Percentiles rank a stretch among this genome's conserved stretches.
These are phyloP conservation scores for Entomyzon cyanotis DNA, from an alignment of 2,113 vertebrate genomes.

Conservation along the genomic window DNA sequence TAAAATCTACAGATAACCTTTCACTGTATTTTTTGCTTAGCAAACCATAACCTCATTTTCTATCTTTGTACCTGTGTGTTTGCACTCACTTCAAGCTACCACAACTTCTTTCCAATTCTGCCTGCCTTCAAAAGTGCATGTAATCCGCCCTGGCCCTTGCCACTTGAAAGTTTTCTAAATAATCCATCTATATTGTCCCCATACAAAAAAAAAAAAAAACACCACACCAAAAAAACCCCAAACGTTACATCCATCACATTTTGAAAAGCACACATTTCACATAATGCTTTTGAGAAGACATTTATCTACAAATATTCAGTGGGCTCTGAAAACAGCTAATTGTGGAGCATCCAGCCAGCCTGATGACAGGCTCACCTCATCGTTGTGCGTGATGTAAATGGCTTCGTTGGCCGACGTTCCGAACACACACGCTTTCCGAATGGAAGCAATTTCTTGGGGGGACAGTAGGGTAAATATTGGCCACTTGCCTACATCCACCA, in stretches of 20 bases:
- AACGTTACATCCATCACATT: not conserved
- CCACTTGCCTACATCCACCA: slow-evolving; percentile 97
- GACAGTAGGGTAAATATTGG: slow-evolving; percentile 91
- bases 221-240: not conserved
- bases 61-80: not conserved
- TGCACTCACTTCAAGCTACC: not conserved
- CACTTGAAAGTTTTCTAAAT: not conserved
- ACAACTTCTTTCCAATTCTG: not conserved
- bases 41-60: not conserved
- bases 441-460: slow-evolving; percentile 83
- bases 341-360: too few species aligned
- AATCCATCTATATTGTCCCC: not conserved
- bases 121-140: not conserved
- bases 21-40: not conserved
- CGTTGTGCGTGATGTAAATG: slow-evolving; percentile 85
- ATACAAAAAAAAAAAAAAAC: not conserved
- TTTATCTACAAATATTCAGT: not conserved
- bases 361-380: slow-evolving; percentile 81
- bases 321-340: not conserved
- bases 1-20: not conserved
- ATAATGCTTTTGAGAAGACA: not conserved
- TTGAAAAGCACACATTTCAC: not conserved
- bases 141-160: not conserved
- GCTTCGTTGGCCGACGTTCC: slow-evolving; percentile 92
- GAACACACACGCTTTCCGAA: slow-evolving; percentile 91